These are phyloP conservation scores for Bostrychus sinensis DNA, from an alignment of 2,113 vertebrate genomes.

Conservation along the genomic window DNA sequence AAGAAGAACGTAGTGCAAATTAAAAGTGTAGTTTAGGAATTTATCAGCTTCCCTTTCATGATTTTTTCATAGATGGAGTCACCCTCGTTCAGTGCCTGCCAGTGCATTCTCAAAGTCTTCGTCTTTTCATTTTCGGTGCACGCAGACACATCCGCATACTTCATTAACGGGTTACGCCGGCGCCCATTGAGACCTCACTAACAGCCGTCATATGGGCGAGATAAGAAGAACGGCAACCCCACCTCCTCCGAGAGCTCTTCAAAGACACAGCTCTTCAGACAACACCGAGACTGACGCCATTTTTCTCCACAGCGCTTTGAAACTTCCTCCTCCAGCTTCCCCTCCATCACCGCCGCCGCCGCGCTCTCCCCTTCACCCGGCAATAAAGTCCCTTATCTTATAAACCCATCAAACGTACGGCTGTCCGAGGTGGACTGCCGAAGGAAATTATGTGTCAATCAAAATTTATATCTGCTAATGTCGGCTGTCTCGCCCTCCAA, in stretches of 20 bases:
- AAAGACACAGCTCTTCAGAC: slow-evolving; percentile 71
- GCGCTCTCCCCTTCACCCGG: slow-evolving; percentile 39
- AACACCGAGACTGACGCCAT: slow-evolving; percentile 46
- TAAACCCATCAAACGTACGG: slow-evolving; percentile 68
- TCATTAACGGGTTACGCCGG: slow-evolving; percentile 63
- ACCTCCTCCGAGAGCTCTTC: slow-evolving; percentile 59
- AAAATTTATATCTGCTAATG: slow-evolving; percentile 73
- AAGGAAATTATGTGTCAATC: slow-evolving; percentile 79
- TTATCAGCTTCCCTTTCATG: neutral
- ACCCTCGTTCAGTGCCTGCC: slow-evolving; percentile 16
- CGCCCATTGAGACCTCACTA: slow-evolving; percentile 64
- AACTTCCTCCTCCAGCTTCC: slow-evolving; percentile 62
- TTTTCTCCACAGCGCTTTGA: slow-evolving; percentile 69
- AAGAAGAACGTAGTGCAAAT: slow-evolving; percentile 3
- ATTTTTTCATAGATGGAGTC: slow-evolving; percentile 9
- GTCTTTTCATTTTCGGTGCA: slow-evolving; percentile 16
- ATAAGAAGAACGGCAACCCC: slow-evolving; percentile 60
- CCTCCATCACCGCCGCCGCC: slow-evolving; percentile 49
- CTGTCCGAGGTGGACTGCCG: slow-evolving; percentile 59
- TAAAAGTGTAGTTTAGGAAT: neutral
- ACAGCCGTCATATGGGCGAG: slow-evolving; percentile 61
- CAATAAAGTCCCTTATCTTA: slow-evolving; percentile 67
- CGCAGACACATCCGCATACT: slow-evolving; percentile 25
- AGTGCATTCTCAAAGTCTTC: slow-evolving; percentile 17
- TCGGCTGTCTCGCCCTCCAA: slow-evolving; percentile 37